A percentile compares a stretch with the other conserved stretches of the same genome.
Evolutionary conservation across 1,140 invertebrate genomes (phyloP).

Genomic region (Tenebrio molitor): DNA sequence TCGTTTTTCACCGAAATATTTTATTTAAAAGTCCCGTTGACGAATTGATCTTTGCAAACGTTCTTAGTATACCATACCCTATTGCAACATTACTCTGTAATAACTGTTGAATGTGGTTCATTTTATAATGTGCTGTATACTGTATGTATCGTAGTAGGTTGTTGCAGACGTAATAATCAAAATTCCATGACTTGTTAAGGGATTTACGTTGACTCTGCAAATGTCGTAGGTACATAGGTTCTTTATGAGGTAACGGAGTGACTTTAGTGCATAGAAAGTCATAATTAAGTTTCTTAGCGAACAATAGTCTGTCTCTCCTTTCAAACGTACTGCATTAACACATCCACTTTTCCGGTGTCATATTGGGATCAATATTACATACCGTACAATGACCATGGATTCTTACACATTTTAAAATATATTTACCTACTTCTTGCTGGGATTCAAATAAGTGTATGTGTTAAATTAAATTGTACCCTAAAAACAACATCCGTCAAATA

Average conservation of each 20-base stretch:
- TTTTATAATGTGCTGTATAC: conserved; percentile 61
- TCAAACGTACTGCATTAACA: conserved; percentile 16
- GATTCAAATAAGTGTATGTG: conserved; percentile 41
- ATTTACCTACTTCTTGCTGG: conserved; percentile 15
- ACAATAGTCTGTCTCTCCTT: conserved; percentile 46
- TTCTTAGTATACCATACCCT: conserved; percentile 54
- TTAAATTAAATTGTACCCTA: conserved; percentile 29
- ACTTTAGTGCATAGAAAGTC: conserved; percentile 33
- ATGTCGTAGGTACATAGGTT: conserved; percentile 29
- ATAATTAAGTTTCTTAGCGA: conserved; percentile 43
- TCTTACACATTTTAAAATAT: conserved; percentile 17
- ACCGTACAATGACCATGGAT: background rate
- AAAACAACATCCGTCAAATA: conserved; percentile 8
- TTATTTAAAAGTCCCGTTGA: background rate
- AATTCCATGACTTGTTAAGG: conserved; percentile 44
- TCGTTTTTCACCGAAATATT: conserved; percentile 14
- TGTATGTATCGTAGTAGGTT: conserved; percentile 59
- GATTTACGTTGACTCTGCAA: conserved; percentile 44
- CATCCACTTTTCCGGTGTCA: conserved; percentile 37
- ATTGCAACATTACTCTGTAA: conserved; percentile 58
- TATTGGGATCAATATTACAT: conserved; percentile 40
- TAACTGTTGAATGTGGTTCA: conserved; percentile 62
- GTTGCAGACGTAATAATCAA: conserved; percentile 49
- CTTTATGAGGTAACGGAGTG: conserved; percentile 36
- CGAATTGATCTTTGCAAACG: conserved; percentile 22